phyloP scores from a whole-genome alignment of 2,113 vertebrate genomes.

The pig (Sus scrofa) region DNA sequence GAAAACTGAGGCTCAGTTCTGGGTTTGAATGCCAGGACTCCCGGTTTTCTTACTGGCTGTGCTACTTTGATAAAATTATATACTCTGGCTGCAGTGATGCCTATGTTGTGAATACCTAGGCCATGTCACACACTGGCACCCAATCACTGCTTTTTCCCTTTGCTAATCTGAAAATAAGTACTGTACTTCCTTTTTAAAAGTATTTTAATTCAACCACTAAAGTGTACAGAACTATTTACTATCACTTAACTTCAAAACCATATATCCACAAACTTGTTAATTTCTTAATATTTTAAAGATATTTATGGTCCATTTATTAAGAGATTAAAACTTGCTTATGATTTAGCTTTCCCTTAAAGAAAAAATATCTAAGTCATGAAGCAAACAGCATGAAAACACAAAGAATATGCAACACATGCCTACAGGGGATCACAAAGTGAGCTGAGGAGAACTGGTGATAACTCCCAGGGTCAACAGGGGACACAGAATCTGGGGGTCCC shows the following conservation, averaged over 20 bases:
- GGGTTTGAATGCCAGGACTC: background rate
- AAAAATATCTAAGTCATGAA: background rate
- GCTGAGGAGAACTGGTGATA: background rate
- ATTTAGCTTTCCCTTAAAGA: constrained; percentile 29
- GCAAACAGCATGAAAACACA: background rate
- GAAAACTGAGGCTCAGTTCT: background rate
- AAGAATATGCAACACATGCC: background rate
- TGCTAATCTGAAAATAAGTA: background rate
- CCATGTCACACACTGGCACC: background rate
- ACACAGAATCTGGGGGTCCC: background rate
- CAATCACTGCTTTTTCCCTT: background rate
- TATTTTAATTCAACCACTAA: constrained; percentile 32
- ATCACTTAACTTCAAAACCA: background rate
- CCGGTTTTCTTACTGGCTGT: background rate
- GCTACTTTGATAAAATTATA: background rate
- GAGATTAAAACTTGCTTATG: background rate
- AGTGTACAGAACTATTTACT: background rate
- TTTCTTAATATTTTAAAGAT: constrained; percentile 15
- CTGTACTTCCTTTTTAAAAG: background rate
- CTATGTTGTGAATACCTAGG: background rate
- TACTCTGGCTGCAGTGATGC: background rate
- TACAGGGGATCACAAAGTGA: background rate
- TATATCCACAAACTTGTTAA: background rate
- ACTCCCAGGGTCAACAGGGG: background rate
- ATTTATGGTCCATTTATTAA: background rate